These are phyloP conservation scores for Drosophila histrio DNA, from an alignment of 2,888 invertebrate species.

Conservation along the genomic window DNA sequence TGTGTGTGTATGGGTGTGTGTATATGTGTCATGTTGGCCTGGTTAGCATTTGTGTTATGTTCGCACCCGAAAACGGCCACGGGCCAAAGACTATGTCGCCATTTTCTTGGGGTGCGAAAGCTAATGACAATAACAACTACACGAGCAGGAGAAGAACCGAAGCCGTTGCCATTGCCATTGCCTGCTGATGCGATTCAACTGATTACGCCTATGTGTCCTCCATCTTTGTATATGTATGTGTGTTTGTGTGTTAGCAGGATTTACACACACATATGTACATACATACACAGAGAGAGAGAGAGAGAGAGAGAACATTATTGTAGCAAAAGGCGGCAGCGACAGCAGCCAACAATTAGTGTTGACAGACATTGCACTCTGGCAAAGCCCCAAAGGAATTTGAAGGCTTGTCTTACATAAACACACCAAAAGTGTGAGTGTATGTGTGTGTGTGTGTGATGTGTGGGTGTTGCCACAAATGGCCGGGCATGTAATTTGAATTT, in stretches of 20 bases:
- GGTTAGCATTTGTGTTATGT: constrained; percentile 45
- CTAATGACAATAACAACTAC: constrained; percentile 58
- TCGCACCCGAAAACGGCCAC: constrained; percentile 53
- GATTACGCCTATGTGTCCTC: constrained; percentile 37
- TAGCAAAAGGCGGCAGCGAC: constrained; percentile 63
- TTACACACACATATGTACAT: constrained; percentile 36
- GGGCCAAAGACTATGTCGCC: constrained; percentile 29
- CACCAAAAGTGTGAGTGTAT: constrained; percentile 10
- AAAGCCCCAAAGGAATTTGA: constrained; percentile 68
- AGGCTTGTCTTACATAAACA: constrained; percentile 55
- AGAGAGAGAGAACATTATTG: constrained; percentile 59
- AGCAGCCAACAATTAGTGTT: constrained; percentile 76
- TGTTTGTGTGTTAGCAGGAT: constrained; percentile 43
- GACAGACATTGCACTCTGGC: constrained; percentile 73
- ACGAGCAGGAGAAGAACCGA: constrained; percentile 7
- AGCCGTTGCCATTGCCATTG: constrained; percentile 4
- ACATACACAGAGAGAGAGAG: constrained; percentile 10
- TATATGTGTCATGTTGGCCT: constrained; percentile 29
- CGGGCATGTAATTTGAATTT: constrained; percentile 41
- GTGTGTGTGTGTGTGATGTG: constrained; percentile 14
- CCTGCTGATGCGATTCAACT: constrained; percentile 44
- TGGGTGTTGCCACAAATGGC: constrained; percentile 31
- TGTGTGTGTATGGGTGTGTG: neutral
- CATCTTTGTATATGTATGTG: neutral
- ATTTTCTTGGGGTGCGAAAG: constrained; percentile 42